Evolutionary conservation across 2,797 vertebrate species (phyloP), one percentile per base, ranked within the genome.

Genomic region (Sparus aurata): DNA sequence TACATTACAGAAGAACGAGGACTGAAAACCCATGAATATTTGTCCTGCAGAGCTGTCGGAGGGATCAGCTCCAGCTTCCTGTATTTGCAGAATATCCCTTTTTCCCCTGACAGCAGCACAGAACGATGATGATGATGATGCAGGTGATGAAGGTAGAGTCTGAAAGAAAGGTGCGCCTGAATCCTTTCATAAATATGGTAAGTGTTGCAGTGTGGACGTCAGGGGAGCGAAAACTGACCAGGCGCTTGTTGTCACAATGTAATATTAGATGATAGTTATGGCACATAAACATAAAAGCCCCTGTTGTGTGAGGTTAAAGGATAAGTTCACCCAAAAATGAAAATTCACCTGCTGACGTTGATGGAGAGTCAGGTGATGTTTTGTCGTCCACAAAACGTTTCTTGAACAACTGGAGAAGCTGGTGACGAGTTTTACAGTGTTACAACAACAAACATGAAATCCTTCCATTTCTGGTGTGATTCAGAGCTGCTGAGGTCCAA

Each of bases 21-120:
- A 76, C 59, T 50, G 55, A 58, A 80, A 78, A 73, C 1, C 50
- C 25, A 72, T 84, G 63, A 77, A 78, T 68, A 72, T 11, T 9
- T 84, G 61, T 74, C 16, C 61, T 34, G 5, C 73, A 63, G 60
- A 59, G 12, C 55, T 47, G 59, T 66, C 68, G 27, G 25, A 3
- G 46, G 54, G 59, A 80, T 78, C 62, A 43, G 49, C 34, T 23
- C 11, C 20, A 67, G 69, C 60, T 59, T 45, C 75, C 45, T 16
- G 38, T 38, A 5, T 78, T 60, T 30, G 15, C 45, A 69, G 63
- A 79, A 69, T 1, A 20, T 75, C 11, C 0, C 1, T 46, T 41
- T 5, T 15, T 0, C 5, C 20, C 9, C 25, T 5, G 34, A 6
- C 50, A 22, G 30, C 12, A 9, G 34, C 18, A 50, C 45, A 54